Percentiles rank a stretch among this genome's conserved stretches.
These are phyloP conservation scores for Nycteola revayana DNA, from an alignment of 2,888 invertebrate genomes.

Conservation along the genomic window DNA sequence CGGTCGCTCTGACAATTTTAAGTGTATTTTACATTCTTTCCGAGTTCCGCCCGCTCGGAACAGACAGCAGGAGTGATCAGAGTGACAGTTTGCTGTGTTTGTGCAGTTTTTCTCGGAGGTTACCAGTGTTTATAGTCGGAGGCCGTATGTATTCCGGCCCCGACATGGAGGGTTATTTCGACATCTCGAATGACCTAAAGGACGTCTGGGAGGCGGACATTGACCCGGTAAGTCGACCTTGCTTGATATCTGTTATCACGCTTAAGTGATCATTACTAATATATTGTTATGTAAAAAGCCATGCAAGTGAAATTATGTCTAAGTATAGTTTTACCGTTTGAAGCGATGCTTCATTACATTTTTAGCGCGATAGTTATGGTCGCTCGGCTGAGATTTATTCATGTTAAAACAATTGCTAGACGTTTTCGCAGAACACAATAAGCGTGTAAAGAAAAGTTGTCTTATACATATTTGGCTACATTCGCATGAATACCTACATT, in stretches of 20 bases:
- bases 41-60: slow-evolving; percentile 55
- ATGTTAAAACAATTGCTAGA: slow-evolving; percentile 23
- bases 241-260: slow-evolving; percentile 56
- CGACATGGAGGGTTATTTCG: slow-evolving; percentile 89
- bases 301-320: too few relatives aligned
- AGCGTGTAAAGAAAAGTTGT: slow-evolving; percentile 16
- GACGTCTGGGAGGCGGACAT: slow-evolving; percentile 92
- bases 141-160: slow-evolving; percentile 62
- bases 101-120: slow-evolving; percentile 57
- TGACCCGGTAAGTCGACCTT: slow-evolving; percentile 88
- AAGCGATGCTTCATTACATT: too few relatives aligned
- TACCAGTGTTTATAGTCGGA: slow-evolving; percentile 55
- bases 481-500: slow-evolving; percentile 11
- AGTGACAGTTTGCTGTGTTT: slow-evolving; percentile 69
- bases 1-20: slow-evolving; percentile 35
- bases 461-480: slow-evolving; percentile 10
- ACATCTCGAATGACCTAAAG: slow-evolving; percentile 87
- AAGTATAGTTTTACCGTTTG: too few relatives aligned
- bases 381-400: slow-evolving; percentile 11
- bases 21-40: slow-evolving; percentile 49
- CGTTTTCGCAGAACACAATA: slow-evolving; percentile 14
- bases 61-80: slow-evolving; percentile 42
- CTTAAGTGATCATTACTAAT: slow-evolving; percentile 34
- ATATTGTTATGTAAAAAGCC: too few relatives aligned
- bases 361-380: slow-evolving; percentile 10